Conservation (phyloP, 92 coral and sea anemone species). For the Palythoa grandis region DNA sequence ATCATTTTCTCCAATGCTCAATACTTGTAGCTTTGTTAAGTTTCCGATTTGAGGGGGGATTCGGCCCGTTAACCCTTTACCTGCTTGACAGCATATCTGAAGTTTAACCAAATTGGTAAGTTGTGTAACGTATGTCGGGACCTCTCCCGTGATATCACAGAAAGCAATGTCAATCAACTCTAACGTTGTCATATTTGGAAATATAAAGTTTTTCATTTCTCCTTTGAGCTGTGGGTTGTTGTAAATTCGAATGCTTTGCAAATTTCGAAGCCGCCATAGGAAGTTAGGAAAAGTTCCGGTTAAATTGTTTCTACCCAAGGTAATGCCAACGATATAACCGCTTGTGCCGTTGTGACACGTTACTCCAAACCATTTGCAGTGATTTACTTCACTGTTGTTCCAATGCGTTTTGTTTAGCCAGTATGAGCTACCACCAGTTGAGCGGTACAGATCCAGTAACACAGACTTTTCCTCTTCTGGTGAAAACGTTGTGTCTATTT, state of each 20-base stretch:
- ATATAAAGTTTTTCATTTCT: constrained; percentile 54
- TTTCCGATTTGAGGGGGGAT: constrained; percentile 21
- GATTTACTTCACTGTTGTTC: constrained; percentile 46
- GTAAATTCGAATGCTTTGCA: constrained; percentile 65
- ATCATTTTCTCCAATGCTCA: constrained; percentile 44
- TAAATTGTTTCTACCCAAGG: constrained; percentile 57
- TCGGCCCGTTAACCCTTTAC: constrained; percentile 12
- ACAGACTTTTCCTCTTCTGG: constrained; percentile 66
- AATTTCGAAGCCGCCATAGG: constrained; percentile 83
- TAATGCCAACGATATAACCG: constrained; percentile 68
- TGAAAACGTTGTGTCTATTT: constrained; percentile 59
- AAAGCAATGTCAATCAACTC: constrained; percentile 57
- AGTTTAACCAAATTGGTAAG: constrained; percentile 52
- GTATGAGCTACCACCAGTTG: constrained; percentile 59
- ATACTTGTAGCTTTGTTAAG: constrained; percentile 15
- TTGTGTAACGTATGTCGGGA: constrained; percentile 22
- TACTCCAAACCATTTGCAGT: constrained; percentile 86
- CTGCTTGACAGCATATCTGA: constrained; percentile 72
- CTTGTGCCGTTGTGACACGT: constrained; percentile 53
- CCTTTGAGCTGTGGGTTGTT: constrained; percentile 55
- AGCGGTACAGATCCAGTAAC: constrained; percentile 63
- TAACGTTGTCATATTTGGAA: constrained; percentile 73
- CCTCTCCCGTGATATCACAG: constrained; percentile 55
- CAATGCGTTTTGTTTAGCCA: constrained; percentile 68
- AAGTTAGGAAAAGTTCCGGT: constrained; percentile 59